Percentiles rank a stretch among this genome's conserved stretches.
phyloP scores from a whole-genome alignment of 2,797 vertebrate genomes.

The Ataeniobius toweri region DNA sequence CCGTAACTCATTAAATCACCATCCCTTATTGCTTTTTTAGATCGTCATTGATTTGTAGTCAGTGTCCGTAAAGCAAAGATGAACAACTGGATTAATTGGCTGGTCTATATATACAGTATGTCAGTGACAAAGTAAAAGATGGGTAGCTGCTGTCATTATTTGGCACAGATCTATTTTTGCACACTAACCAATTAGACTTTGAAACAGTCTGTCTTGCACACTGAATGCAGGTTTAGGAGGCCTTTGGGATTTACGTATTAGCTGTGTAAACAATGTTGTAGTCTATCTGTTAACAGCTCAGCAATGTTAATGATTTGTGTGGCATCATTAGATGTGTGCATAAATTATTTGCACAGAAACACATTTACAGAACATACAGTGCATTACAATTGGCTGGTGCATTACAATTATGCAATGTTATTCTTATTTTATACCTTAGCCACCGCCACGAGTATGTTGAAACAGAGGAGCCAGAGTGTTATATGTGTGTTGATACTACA shows the following conservation, averaged over 20 bases:
- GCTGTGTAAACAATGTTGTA: constrained; percentile 50
- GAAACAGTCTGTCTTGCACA: constrained; percentile 36
- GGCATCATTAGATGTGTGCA: constrained; percentile 18
- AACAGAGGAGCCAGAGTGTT: background rate
- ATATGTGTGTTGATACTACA: constrained; percentile 3
- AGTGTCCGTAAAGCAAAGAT: background rate
- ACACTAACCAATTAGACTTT: constrained; percentile 49
- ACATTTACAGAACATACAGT: constrained; percentile 10
- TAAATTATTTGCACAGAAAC: constrained; percentile 13
- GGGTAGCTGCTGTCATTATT: constrained; percentile 32
- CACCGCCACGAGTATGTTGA: background rate
- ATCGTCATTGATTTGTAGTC: background rate
- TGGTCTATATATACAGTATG: constrained; percentile 6
- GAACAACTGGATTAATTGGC: constrained; percentile 3
- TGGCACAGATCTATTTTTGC: constrained; percentile 50
- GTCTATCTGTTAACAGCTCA: constrained; percentile 43
- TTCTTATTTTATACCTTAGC: constrained; percentile 5
- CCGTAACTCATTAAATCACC: constrained; percentile 30
- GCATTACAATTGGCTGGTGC: constrained; percentile 14
- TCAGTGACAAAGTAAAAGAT: constrained; percentile 17
- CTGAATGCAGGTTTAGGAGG: constrained; percentile 36
- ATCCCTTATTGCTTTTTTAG: constrained; percentile 8
- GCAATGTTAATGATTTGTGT: constrained; percentile 46
- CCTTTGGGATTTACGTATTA: constrained; percentile 48
- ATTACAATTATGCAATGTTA: constrained; percentile 10